phyloP scores from a whole-genome alignment of 1,140 invertebrate genomes.

The Danaus plexippus region DNA sequence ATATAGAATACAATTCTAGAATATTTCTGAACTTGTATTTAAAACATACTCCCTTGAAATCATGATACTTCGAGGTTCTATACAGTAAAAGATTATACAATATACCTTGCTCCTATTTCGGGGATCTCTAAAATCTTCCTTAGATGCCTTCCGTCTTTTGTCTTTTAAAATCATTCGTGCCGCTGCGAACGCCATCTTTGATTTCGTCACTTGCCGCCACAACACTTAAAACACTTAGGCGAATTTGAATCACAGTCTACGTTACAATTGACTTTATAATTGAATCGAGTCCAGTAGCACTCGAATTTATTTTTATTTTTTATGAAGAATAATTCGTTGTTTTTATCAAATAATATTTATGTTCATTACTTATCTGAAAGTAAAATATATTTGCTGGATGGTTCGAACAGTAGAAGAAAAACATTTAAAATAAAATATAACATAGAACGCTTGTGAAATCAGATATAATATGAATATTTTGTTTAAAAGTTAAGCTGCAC shows the following conservation, averaged over 20 bases:
- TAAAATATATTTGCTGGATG: no score
- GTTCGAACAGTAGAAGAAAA: no score
- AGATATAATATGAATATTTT: no score
- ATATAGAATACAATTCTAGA: no score
- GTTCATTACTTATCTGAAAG: no score
- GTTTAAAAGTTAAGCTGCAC: no score
- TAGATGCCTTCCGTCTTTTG: conserved; percentile 82
- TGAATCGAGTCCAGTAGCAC: conserved; percentile 6
- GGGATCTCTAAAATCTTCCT: conserved; percentile 80
- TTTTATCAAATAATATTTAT: neutral
- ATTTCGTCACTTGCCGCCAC: conserved; percentile 25
- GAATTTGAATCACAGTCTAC: conserved; percentile 15
- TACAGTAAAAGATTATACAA: no score
- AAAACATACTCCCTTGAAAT: neutral
- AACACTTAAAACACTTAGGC: conserved; percentile 19
- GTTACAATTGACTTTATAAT: conserved; percentile 21
- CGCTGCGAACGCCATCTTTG: conserved; percentile 84
- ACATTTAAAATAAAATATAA: no score
- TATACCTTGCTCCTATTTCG: conserved; percentile 85
- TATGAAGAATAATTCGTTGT: conserved; percentile 29
- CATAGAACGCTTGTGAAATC: no score
- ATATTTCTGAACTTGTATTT: no score
- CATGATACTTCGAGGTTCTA: neutral
- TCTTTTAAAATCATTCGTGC: conserved; percentile 87
- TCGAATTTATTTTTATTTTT: conserved; percentile 11